phyloP scores from a whole-genome alignment of 2,888 invertebrate genomes.

The Sphaerophoria rueppellii region DNA sequence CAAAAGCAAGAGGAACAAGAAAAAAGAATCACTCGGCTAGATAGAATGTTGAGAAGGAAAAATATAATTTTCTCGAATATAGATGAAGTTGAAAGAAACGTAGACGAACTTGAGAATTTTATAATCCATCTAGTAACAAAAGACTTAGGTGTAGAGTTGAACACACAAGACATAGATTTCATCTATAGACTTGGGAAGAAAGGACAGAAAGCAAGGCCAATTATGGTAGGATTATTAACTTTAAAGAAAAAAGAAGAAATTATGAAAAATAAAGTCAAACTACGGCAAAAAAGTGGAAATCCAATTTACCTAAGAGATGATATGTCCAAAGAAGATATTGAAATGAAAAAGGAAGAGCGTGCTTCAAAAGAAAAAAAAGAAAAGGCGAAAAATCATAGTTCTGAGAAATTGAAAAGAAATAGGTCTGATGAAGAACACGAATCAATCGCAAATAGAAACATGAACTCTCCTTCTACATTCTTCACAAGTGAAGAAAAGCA shows the following conservation, averaged over 20 bases:
- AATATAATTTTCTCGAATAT: slow-evolving; percentile 9
- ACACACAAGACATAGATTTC: background rate
- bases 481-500: too few species aligned
- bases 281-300: too few species aligned
- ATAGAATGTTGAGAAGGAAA: background rate
- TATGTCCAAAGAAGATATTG: slow-evolving; percentile 6
- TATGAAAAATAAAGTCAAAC: too few species aligned
- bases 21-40: background rate
- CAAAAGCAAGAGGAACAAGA: slow-evolving; percentile 8
- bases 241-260: too few species aligned
- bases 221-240: too few species aligned
- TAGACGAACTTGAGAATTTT: background rate
- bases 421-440: slow-evolving; percentile 6
- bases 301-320: background rate
- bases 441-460: background rate
- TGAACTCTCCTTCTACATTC: background rate
- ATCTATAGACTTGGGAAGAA: too few species aligned
- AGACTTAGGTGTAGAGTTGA: background rate
- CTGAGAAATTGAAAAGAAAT: background rate
- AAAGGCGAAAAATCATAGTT: background rate
- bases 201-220: too few species aligned
- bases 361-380: background rate
- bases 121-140: background rate
- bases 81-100: background rate
- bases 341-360: background rate